Percentiles rank a stretch among this genome's conserved stretches.
Conservation (phyloP, 2,113 vertebrate species). For the Clarias magur region DNA sequence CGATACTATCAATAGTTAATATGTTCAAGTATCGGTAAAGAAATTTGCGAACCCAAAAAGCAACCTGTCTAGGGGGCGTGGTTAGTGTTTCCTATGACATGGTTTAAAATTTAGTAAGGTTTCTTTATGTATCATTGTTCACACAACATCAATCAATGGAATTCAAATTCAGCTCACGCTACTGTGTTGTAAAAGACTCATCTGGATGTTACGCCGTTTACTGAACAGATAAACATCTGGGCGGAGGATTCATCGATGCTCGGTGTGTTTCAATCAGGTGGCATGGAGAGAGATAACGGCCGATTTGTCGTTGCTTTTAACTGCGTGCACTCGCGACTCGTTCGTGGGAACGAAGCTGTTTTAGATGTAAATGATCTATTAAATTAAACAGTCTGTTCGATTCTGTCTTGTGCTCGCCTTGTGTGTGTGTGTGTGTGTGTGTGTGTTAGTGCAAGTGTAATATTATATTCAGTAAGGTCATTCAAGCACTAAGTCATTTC, state of each 20-base stretch:
- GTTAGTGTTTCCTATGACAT: too few relatives aligned
- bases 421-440: background rate
- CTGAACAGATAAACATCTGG: slow-evolving; percentile 6
- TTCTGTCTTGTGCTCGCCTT: background rate
- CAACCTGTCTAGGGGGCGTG: too few relatives aligned
- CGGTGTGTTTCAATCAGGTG: slow-evolving; percentile 7
- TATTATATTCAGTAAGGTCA: slow-evolving; percentile 28
- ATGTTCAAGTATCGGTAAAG: too few relatives aligned
- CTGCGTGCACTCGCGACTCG: background rate
- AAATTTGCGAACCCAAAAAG: too few relatives aligned
- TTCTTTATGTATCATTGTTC: background rate
- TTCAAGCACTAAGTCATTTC: slow-evolving; percentile 43
- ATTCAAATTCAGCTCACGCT: background rate
- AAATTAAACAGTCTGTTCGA: slow-evolving; percentile 51
- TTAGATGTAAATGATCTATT: slow-evolving; percentile 56
- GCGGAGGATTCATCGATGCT: background rate
- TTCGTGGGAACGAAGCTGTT: slow-evolving; percentile 21
- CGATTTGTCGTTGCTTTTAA: background rate
- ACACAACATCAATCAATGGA: background rate
- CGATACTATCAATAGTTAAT: too few relatives aligned
- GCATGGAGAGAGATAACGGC: slow-evolving; percentile 11
- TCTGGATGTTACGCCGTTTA: background rate
- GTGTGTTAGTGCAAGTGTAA: slow-evolving; percentile 25
- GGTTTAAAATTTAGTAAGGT: background rate
- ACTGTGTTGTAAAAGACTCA: background rate